A percentile compares a stretch with the other conserved stretches of the same genome.
phyloP scores from a whole-genome alignment of 92 coral and sea anemone genomes.

The Epizoanthus fatuus region DNA sequence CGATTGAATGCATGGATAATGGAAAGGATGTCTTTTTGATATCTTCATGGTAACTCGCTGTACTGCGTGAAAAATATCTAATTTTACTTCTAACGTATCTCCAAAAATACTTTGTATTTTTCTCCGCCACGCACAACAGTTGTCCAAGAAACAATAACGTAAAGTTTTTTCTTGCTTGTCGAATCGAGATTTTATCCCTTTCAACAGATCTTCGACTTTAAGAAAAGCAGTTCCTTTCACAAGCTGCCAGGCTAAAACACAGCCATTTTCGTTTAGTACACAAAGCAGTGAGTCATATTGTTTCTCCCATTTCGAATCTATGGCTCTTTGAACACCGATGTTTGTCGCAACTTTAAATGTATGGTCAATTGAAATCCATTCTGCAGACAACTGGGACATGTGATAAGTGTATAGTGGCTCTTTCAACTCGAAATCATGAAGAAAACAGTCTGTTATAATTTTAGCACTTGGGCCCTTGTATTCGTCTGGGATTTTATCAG shows the following conservation, averaged over 20 bases:
- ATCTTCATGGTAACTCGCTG: conserved; percentile 11
- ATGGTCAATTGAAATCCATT: conserved; percentile 6
- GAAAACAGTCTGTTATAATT: conserved; percentile 2
- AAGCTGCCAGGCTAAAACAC: conserved; percentile 42
- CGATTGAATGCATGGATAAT: too few species aligned
- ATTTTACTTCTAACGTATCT: conserved; percentile 17
- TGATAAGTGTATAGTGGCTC: background rate
- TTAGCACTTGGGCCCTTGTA: conserved; percentile 11
- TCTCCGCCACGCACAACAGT: conserved; percentile 35
- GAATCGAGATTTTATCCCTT: conserved; percentile 7
- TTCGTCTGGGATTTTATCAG: conserved; percentile 25
- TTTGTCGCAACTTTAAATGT: conserved; percentile 7
- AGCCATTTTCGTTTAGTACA: conserved; percentile 28
- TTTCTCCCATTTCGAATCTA: conserved; percentile 12
- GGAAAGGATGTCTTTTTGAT: too few species aligned
- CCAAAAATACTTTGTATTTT: conserved; percentile 25
- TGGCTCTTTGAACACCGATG: background rate
- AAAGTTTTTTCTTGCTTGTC: conserved; percentile 14
- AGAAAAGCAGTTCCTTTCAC: conserved; percentile 23
- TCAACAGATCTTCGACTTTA: conserved; percentile 3
- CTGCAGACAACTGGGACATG: conserved; percentile 16
- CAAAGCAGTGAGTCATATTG: conserved; percentile 25
- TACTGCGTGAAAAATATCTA: conserved; percentile 40
- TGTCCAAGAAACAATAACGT: conserved; percentile 11
- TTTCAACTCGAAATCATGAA: background rate